Evolutionary conservation across 1,140 invertebrate genomes (phyloP), one percentile per base, ranked within the genome.

Genomic region (Calosoma granatense): DNA sequence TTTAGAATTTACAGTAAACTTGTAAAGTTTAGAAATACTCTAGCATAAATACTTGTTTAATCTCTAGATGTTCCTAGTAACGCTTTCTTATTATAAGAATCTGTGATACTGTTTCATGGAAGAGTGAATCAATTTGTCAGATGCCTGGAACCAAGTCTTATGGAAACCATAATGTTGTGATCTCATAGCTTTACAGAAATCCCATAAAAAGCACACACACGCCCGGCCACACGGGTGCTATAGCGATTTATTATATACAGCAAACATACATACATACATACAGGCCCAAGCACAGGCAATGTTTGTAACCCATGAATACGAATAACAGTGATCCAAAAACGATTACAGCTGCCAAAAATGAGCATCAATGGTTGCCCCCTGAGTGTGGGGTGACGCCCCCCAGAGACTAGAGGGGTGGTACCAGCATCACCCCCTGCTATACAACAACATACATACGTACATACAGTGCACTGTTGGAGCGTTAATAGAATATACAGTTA

Each of bases 291-390:
- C n/a, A n/a, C n/a, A n/a, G n/a, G n/a, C n/a, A n/a, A 71, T 65
- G 69, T 63, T 64, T 62, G 56, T 62, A 61, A 64, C 61, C 65
- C 60, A 65, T 65, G 68, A 69, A 71, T 71, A 61, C 66, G 67
- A 66, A 71, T 69, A 69, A 70, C 67, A 65, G 64, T 70, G 68
- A 71, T 71, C 69, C 66, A 66, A 68, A 71, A 71, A 68, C 69
- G 69, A 69, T 71, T 71, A 70, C 69, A 70, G 69, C 67, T 70
- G 69, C 69, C 68, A 70, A 65, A 71, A 71, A 71, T 54, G 53
- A 54, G 23, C 21, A 54, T 54, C 21, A 26, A 54, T 26, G 19
- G 20, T 11, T 14, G 21, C 53, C 53, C 20, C 21, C 14, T 22
- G 53, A 19, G 53, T 14, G 12, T 22, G 22, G n/a, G 20, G 6